Evolutionary conservation across 2,888 invertebrate species (phyloP).

Genomic region (Netelia virgata): DNA sequence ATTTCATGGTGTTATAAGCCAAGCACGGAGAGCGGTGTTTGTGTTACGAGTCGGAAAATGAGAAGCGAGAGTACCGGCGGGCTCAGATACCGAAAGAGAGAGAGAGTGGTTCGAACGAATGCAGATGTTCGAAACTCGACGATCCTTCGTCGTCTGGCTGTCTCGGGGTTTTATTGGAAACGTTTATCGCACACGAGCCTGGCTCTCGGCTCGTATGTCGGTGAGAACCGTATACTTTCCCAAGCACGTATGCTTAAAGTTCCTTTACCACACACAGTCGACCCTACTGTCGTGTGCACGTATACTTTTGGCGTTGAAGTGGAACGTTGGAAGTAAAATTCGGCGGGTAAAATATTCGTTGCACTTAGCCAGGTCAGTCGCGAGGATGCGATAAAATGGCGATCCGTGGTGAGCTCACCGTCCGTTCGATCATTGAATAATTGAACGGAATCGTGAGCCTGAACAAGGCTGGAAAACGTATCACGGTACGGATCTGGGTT

Average conservation of each 20-base stretch:
- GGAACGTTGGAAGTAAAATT: constrained; percentile 14
- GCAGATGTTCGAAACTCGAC: neutral
- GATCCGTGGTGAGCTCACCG: neutral
- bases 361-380: constrained; percentile 46
- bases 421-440: constrained; percentile 49
- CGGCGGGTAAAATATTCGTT: constrained; percentile 52
- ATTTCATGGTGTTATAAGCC: constrained; percentile 9
- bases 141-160: neutral
- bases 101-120: neutral
- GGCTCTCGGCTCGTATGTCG: neutral
- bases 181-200: constrained; percentile 10
- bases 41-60: neutral
- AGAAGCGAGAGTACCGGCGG: neutral
- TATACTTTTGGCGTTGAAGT: constrained; percentile 1
- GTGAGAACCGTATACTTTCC: neutral
- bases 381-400: constrained; percentile 39
- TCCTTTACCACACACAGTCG: neutral
- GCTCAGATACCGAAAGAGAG: neutral
- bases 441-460: neutral
- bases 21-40: neutral
- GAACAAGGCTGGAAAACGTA: too few relatives aligned
- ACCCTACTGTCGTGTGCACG: neutral
- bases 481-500: too few relatives aligned
- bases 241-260: neutral
- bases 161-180: constrained; percentile 40